Conservation (phyloP, 2,113 vertebrate species). For the Chauna torquata region DNA sequence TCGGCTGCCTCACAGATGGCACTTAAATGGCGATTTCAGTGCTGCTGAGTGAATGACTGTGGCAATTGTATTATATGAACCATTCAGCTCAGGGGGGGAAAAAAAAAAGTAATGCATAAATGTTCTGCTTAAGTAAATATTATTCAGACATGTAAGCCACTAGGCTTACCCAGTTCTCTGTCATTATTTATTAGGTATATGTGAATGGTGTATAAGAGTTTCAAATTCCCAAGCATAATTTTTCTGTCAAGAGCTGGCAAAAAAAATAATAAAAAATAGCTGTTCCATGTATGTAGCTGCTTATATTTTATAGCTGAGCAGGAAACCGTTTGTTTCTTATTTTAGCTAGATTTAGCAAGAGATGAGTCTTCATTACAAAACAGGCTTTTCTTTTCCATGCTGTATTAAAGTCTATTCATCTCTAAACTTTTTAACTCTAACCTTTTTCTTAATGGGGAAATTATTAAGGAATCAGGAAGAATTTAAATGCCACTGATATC, state of each 20-base stretch:
- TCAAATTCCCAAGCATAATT: conserved; percentile 44
- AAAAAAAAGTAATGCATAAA: background rate
- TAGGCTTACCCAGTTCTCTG: conserved; percentile 18
- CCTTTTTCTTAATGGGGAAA: background rate
- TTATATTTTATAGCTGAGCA: conserved; percentile 5
- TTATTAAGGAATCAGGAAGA: background rate
- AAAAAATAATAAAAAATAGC: background rate
- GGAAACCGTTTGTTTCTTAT: background rate
- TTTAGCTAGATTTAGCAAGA: background rate
- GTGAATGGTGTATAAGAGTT: conserved; percentile 9
- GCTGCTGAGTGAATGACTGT: conserved; percentile 52
- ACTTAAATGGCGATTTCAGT: conserved; percentile 65
- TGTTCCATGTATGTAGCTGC: background rate
- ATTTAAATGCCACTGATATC: conserved; percentile 1
- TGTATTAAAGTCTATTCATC: background rate
- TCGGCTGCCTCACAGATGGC: conserved; percentile 77
- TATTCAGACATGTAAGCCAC: conserved; percentile 40
- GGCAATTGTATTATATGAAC: conserved; percentile 45
- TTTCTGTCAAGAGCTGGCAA: conserved; percentile 50
- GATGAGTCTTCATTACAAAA: background rate
- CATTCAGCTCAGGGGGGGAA: conserved; percentile 8
- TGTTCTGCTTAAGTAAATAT: conserved; percentile 46
- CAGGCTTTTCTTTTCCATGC: background rate
- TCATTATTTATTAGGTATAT: conserved; percentile 51
- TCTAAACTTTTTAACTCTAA: conserved; percentile 7